Percentiles rank a stretch among this genome's conserved stretches.
phyloP scores from a whole-genome alignment of 1,140 invertebrate genomes.

The Acromyrmex heyeri region DNA sequence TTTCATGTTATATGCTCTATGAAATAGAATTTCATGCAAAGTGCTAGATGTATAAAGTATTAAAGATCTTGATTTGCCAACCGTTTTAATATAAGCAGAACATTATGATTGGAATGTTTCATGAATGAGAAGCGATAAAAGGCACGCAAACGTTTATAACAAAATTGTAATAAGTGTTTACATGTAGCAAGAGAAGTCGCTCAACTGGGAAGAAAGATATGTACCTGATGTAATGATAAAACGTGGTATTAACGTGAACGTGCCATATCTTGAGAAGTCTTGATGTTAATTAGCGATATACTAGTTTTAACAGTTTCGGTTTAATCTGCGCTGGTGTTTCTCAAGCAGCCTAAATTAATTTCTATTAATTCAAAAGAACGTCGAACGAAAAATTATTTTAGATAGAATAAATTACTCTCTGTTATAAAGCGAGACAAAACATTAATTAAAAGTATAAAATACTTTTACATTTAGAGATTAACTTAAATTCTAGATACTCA shows the following conservation, averaged over 20 bases:
- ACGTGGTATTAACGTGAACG: slow-evolving; percentile 62
- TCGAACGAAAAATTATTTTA: slow-evolving; percentile 19
- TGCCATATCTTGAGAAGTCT: slow-evolving; percentile 58
- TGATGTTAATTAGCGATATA: slow-evolving; percentile 72
- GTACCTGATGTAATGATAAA: slow-evolving; percentile 26
- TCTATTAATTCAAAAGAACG: background rate
- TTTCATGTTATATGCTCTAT: background rate
- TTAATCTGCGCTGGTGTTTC: slow-evolving; percentile 62
- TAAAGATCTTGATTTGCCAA: background rate
- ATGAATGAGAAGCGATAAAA: slow-evolving; percentile 25
- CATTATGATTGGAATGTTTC: background rate
- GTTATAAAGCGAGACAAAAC: background rate
- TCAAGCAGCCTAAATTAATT: background rate
- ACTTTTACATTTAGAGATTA: background rate
- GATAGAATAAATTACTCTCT: background rate
- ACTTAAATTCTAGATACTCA: background rate
- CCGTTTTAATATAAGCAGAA: slow-evolving; percentile 18
- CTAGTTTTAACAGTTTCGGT: slow-evolving; percentile 66
- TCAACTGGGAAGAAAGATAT: slow-evolving; percentile 33
- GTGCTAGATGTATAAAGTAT: slow-evolving; percentile 6
- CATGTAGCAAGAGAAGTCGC: slow-evolving; percentile 1
- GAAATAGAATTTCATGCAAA: background rate
- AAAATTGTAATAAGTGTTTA: slow-evolving; percentile 24
- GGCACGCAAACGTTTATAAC: background rate
- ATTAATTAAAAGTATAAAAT: slow-evolving; percentile 16